Evolutionary conservation across 1,140 invertebrate species (phyloP), one percentile per base, ranked within the genome.

Genomic region (Leptestheria dahalacensis): DNA sequence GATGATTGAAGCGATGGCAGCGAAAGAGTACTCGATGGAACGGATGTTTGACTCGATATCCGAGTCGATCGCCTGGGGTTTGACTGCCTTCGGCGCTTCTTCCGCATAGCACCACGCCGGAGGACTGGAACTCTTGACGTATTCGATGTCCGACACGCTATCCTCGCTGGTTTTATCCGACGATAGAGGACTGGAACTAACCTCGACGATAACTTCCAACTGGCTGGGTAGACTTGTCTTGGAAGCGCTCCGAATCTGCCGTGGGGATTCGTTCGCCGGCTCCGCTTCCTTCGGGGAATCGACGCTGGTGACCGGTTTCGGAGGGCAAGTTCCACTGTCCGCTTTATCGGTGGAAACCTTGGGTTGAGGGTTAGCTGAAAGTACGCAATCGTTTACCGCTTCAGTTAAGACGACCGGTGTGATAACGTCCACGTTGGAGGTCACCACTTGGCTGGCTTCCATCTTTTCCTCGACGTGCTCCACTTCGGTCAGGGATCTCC

Each of bases 31-130:
- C 49, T 64, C 64, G 12, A 65, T 61, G 6, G 53, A 29, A 12
- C 57, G 62, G 33, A 64, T 54, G 55, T 64, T 64, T 21, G 56
- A 54, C 48, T 65, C 62, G 28, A 65, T 65, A 57, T 65, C 64
- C 23, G 64, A 65, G 49, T 61, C 56, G 21, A 51, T 51, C 10
- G n/a, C 47, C 18, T 26, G 21, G 11, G 15, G 18, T 33, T 15
- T 20, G 2, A 18, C 20, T 18, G 23, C 15, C n/a, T 21, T 26
- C 48, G 20, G 4, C 18, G 53, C 26, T 0, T 25, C 41, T 47
- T 56, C 24, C 9, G 18, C 9, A 3, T n/a, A 26, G 2, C 23
- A 26, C 50, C 51, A 28, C 48, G 26, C 18, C 9, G 9, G 2
- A n/a, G 46, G 23, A 46, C 28, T 26, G 15, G 24, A 10, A 12